Evolutionary conservation across 2,797 vertebrate genomes (phyloP), one percentile per base, ranked within the genome.

Genomic region (Poeciliopsis turneri): DNA sequence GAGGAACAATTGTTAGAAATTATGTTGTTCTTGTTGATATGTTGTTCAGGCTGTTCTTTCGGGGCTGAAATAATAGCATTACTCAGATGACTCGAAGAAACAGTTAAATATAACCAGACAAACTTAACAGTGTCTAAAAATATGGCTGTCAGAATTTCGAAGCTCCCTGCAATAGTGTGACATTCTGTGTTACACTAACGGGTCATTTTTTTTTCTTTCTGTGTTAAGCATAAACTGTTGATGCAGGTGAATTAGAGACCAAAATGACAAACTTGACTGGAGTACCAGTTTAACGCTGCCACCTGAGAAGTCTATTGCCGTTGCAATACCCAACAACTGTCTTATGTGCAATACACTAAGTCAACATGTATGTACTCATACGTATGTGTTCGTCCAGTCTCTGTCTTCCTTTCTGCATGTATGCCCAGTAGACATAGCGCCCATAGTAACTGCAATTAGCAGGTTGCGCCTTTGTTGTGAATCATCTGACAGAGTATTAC

Each of bases 361-460:
- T 66, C 61, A 39, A 39, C 33, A 23, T 66, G 18, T 9, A 66
- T 20, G 30, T 36, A 30, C 8, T 69, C 64, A 72, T 59, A 73
- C 70, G 49, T 72, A 15, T 57, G 16, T 45, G 71, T 80, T 64
- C 16, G 51, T 82, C 53, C n/a, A 66, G 64, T 51, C 10, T 46
- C 77, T 39, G 16, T 25, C 36, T 33, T 13, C 5, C 51, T 46
- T 78, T 53, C 15, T 74, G 72, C 47, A 73, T 80, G 30, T 72
- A 49, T 49, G 64, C 72, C 59, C 47, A 68, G 15, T 3, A 47
- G 85, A 82, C 78, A 72, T 1, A 15, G 83, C 81, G 74, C 18
- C 82, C 82, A 86, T 87, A 84, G 86, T 83, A 87, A 89, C 84
- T 79, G 49, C 36, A 68, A 64, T 81, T 78, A 84, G 39, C 72